Conservation (phyloP, 2,888 invertebrate genomes). For the Entomobrya multifasciata region DNA sequence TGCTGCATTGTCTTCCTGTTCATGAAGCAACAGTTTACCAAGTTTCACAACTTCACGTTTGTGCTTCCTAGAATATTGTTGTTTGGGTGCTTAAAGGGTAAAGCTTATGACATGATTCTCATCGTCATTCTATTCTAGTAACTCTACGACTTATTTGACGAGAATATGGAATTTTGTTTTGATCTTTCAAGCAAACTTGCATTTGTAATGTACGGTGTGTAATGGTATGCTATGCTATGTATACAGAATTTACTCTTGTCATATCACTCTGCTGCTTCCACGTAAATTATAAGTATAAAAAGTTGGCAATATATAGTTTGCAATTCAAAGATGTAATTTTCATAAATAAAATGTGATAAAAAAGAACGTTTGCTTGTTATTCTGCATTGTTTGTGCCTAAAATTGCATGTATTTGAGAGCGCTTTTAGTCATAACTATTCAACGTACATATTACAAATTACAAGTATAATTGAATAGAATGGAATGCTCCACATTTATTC, state of each 20-base stretch:
- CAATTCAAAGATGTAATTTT: constrained; percentile 7
- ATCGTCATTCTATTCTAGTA: neutral
- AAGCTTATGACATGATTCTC: neutral
- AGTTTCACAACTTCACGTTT: neutral
- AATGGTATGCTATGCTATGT: neutral
- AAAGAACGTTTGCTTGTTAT: neutral
- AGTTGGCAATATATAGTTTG: no score
- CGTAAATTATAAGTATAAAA: neutral
- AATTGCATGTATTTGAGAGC: no score
- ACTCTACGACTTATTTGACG: constrained; percentile 1
- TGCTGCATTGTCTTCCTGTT: constrained; percentile 21
- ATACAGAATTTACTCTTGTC: neutral
- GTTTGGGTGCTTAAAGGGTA: neutral
- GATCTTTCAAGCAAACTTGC: neutral
- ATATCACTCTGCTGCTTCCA: neutral
- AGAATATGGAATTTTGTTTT: constrained; percentile 22
- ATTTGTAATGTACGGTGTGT: no score
- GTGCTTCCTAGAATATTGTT: neutral
- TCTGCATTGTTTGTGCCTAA: no score
- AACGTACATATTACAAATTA: no score
- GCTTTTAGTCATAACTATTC: no score
- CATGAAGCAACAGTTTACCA: neutral
- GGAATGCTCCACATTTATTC: no score
- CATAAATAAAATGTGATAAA: constrained; percentile 26
- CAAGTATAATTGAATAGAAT: no score